Percentiles rank a stretch among this genome's conserved stretches.
Evolutionary conservation across 2,888 invertebrate genomes (phyloP).

Genomic region (Tachystola acroxantha): DNA sequence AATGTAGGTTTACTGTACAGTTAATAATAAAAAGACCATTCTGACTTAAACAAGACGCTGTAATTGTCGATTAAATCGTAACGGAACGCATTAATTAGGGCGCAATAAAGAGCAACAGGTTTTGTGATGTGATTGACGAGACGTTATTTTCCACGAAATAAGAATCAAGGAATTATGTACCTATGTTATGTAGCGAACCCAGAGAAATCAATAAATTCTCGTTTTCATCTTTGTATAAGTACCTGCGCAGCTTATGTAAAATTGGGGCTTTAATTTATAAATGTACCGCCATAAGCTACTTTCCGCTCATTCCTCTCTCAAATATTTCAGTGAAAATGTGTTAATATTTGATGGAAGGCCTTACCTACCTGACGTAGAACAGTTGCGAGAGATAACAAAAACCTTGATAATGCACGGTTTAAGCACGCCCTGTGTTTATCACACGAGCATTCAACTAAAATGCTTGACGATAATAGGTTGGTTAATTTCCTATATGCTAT

Average conservation of each 20-base stretch:
- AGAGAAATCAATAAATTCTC: too few relatives aligned
- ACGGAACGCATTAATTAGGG: slow-evolving; percentile 18
- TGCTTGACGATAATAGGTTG: not conserved
- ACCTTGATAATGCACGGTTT: slow-evolving; percentile 5
- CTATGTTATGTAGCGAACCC: too few relatives aligned
- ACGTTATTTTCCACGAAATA: not conserved
- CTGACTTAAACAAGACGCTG: slow-evolving; percentile 26
- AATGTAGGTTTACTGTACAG: slow-evolving; percentile 44
- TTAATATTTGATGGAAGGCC: not conserved
- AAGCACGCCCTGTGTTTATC: slow-evolving; percentile 7
- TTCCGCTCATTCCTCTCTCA: not conserved
- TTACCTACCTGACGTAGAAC: not conserved
- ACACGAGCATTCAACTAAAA: slow-evolving; percentile 5
- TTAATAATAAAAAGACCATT: slow-evolving; percentile 20
- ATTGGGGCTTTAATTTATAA: too few relatives aligned
- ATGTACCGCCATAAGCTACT: not conserved
- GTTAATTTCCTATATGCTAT: not conserved
- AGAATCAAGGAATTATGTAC: too few relatives aligned
- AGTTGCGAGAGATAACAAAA: slow-evolving; percentile 4
- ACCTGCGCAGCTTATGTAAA: too few relatives aligned
- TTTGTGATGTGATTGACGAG: slow-evolving; percentile 9
- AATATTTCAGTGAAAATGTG: not conserved
- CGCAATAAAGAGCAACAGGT: slow-evolving; percentile 13
- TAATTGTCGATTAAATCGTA: slow-evolving; percentile 33
- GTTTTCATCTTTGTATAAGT: too few relatives aligned